Percentiles rank a stretch among this genome's conserved stretches.
Evolutionary conservation across 2,888 invertebrate species (phyloP).

Genomic region (Mylabris sibirica): DNA sequence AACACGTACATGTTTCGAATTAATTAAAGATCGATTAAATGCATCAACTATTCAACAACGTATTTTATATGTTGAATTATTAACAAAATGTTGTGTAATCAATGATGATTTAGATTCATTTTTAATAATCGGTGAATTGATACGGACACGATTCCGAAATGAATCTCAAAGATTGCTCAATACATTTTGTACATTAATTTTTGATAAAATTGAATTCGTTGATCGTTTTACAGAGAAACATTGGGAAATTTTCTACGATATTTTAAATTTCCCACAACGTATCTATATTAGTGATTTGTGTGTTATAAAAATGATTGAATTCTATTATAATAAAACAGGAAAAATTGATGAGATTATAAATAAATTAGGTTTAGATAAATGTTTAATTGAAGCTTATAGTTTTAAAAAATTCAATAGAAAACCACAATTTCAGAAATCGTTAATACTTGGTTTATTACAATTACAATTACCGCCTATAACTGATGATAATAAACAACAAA

Average conservation of each 20-base stretch:
- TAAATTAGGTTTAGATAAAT: neutral
- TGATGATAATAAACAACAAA: neutral
- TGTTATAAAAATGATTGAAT: neutral
- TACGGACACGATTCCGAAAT: constrained; percentile 17
- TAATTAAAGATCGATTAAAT: neutral
- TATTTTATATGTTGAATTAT: neutral
- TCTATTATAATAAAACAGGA: neutral
- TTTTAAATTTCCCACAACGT: neutral
- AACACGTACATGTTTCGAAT: neutral
- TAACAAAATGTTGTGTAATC: neutral
- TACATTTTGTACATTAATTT: neutral
- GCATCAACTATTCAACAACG: neutral
- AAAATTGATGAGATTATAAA: neutral
- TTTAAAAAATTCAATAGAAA: constrained; percentile 2
- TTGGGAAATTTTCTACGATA: constrained; percentile 12
- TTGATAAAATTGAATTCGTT: neutral
- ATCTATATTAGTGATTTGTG: neutral
- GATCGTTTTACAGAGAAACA: constrained; percentile 12
- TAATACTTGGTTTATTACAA: neutral
- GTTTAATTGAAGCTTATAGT: neutral
- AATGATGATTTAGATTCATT: constrained; percentile 12
- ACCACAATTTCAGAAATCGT: neutral
- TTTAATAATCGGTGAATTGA: neutral
- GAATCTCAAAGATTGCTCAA: neutral
- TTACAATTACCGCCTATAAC: neutral